Evolutionary conservation across 2,888 invertebrate genomes (phyloP).

Genomic region (Drosophila siamana): DNA sequence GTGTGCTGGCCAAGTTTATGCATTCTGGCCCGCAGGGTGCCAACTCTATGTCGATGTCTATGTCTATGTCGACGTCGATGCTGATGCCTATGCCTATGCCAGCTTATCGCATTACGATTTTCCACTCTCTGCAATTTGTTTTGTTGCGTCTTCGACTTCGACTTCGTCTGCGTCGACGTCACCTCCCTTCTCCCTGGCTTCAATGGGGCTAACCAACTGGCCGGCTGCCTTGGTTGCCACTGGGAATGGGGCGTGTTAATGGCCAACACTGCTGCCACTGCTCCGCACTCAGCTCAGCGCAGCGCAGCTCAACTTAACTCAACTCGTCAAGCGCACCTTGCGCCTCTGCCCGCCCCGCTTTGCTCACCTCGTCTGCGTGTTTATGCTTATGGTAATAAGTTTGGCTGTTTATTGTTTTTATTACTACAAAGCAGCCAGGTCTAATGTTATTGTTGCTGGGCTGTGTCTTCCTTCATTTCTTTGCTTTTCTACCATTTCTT

Average conservation of each 20-base stretch:
- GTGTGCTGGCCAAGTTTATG: conserved; percentile 46
- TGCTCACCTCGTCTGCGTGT: conserved; percentile 46
- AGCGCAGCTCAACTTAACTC: conserved; percentile 11
- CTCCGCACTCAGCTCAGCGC: neutral
- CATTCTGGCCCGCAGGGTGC: conserved; percentile 25
- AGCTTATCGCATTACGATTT: conserved; percentile 58
- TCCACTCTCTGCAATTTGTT: conserved; percentile 13
- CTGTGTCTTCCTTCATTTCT: conserved; percentile 56
- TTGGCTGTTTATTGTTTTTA: conserved; percentile 72
- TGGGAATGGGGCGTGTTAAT: conserved; percentile 50
- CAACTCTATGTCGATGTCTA: conserved; percentile 10
- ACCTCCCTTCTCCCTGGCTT: conserved; percentile 16
- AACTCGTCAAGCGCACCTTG: conserved; percentile 30
- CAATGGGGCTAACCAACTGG: conserved; percentile 42
- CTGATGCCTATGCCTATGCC: too few species aligned
- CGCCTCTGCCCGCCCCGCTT: neutral
- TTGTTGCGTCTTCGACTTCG: conserved; percentile 22
- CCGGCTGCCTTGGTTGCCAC: conserved; percentile 16
- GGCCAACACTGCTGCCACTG: conserved; percentile 15
- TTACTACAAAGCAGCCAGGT: conserved; percentile 50
- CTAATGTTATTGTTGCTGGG: conserved; percentile 44
- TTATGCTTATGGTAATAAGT: conserved; percentile 77
- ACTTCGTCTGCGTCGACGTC: conserved; percentile 1
- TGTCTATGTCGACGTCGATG: conserved; percentile 12
- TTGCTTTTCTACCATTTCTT: conserved; percentile 22